Evolutionary conservation across 1,140 invertebrate genomes (phyloP).

Genomic region (Lordiphosa mommai): DNA sequence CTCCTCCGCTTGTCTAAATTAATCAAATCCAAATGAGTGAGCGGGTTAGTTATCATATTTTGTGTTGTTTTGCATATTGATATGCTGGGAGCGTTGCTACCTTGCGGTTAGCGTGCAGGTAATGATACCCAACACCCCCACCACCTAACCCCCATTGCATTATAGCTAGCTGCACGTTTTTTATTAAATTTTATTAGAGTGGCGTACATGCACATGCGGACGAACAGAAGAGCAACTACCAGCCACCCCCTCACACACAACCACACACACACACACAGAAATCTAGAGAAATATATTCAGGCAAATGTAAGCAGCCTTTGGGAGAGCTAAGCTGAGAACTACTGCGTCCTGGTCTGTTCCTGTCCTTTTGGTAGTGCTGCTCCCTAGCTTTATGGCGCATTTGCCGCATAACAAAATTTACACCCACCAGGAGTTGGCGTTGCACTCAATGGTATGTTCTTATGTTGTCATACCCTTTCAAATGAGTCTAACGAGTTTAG

Average conservation of each 20-base stretch:
- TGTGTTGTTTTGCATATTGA: slow-evolving; percentile 38
- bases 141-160: slow-evolving; percentile 36
- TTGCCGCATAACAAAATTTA: slow-evolving; percentile 73
- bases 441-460: slow-evolving; percentile 36
- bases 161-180: slow-evolving; percentile 70
- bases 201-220: slow-evolving; percentile 54
- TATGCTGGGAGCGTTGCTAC: slow-evolving; percentile 46
- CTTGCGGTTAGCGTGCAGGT: slow-evolving; percentile 44
- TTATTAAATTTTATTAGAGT: slow-evolving; percentile 77
- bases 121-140: slow-evolving; percentile 19
- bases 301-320: slow-evolving; percentile 50
- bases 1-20: slow-evolving; percentile 16
- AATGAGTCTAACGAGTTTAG: neutral
- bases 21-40: slow-evolving; percentile 55
- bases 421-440: slow-evolving; percentile 47
- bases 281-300: slow-evolving; percentile 25
- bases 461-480: slow-evolving; percentile 17
- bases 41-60: slow-evolving; percentile 44
- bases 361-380: slow-evolving; percentile 9
- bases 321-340: slow-evolving; percentile 20
- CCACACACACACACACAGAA: slow-evolving; percentile 1
- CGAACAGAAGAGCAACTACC: no score
- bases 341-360: slow-evolving; percentile 14
- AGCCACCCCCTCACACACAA: neutral
- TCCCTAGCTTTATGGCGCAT: slow-evolving; percentile 62